These are phyloP conservation scores for Anser cygnoides DNA, from an alignment of 2,113 vertebrate genomes.

Conservation along the genomic window DNA sequence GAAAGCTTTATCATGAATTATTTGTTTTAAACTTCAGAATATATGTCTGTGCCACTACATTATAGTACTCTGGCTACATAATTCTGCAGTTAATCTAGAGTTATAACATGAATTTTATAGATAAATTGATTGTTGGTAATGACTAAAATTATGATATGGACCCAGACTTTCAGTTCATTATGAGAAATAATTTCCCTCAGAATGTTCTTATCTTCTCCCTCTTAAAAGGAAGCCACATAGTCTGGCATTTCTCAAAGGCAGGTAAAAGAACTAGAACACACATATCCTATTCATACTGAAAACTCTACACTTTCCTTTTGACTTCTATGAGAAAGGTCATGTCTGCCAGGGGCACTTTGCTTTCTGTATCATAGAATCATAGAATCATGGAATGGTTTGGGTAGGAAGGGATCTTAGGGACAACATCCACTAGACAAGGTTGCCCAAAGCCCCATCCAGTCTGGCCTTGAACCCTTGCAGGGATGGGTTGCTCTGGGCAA, in stretches of 20 bases:
- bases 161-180: not conserved
- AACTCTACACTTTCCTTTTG: not conserved
- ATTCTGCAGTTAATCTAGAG: not conserved
- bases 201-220: not conserved
- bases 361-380: not conserved
- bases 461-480: too few relatives aligned
- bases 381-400: too few relatives aligned
- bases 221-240: not conserved
- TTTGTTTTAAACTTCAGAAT: not conserved
- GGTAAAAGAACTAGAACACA: not conserved
- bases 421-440: too few relatives aligned
- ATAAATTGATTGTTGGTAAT: not conserved
- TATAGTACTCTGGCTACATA: not conserved
- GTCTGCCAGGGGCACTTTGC: not conserved
- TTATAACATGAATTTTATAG: not conserved
- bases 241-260: not conserved
- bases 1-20: not conserved
- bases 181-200: not conserved
- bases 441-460: too few relatives aligned
- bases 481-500: too few relatives aligned
- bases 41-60: not conserved
- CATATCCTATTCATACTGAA: not conserved
- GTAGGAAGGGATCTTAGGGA: too few relatives aligned
- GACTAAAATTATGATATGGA: not conserved
- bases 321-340: not conserved